phyloP scores from a whole-genome alignment of 1,140 invertebrate species.

The Nilaparvata lugens region DNA sequence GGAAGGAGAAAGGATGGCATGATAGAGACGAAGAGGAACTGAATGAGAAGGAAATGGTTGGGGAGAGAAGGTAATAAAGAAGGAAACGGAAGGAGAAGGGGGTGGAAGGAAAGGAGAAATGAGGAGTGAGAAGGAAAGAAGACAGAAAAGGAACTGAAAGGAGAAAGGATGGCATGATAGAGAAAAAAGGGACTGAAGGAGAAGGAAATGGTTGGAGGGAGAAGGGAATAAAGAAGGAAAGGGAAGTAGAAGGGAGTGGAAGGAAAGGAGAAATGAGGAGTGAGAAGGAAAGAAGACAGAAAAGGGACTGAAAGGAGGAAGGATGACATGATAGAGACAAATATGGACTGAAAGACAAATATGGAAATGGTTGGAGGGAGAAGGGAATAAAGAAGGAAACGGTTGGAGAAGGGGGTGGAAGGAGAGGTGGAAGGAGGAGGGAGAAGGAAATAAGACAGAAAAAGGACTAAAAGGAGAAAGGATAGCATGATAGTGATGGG shows the following conservation, averaged over 20 bases:
- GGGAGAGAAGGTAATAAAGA: not conserved
- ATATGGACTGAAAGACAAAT: not conserved
- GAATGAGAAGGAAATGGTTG: not conserved
- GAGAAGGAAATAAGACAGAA: no score
- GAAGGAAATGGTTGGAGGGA: not conserved
- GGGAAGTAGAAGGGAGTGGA: not conserved
- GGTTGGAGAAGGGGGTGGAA: not conserved
- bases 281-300: not conserved
- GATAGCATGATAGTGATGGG: not conserved
- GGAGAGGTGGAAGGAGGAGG: no score
- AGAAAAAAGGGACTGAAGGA: not conserved
- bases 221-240: not conserved
- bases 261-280: not conserved
- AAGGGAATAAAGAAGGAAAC: not conserved
- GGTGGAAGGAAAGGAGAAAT: no score
- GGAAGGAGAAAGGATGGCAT: not conserved
- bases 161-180: no score
- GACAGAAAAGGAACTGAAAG: no score
- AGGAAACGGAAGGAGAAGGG: not conserved
- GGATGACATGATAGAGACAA: not conserved
- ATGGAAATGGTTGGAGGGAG: not conserved
- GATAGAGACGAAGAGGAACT: not conserved
- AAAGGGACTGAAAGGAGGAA: not conserved
- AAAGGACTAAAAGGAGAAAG: no score
- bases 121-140: no score